Evolutionary conservation across 2,113 vertebrate genomes (phyloP).

Genomic region (Recurvirostra avosetta): DNA sequence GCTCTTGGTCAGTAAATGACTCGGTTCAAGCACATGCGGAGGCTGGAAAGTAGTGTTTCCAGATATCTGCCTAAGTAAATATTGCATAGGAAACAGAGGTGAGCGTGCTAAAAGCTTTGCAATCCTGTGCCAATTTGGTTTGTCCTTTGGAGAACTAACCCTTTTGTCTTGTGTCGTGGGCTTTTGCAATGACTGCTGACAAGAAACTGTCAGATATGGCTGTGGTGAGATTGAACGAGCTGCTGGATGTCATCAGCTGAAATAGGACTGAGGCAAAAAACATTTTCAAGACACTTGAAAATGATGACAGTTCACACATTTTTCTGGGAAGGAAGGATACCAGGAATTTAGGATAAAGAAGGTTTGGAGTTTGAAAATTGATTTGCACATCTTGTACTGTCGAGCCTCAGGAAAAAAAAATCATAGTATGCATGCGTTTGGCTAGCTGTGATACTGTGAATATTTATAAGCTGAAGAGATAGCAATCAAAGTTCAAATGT

Average conservation of each 20-base stretch:
- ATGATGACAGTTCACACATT: neutral
- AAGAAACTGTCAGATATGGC: neutral
- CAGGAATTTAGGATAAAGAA: neutral
- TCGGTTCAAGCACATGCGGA: neutral
- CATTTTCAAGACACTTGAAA: neutral
- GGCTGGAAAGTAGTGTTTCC: neutral
- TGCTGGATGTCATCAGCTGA: neutral
- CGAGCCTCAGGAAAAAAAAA: neutral
- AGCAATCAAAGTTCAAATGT: neutral
- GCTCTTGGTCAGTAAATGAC: neutral
- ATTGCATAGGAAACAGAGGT: neutral
- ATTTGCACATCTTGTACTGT: neutral
- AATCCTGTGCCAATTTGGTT: neutral
- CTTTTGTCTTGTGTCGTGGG: neutral
- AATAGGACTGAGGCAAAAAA: neutral
- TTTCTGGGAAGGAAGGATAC: neutral
- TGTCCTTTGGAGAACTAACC: neutral
- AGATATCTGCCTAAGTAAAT: neutral
- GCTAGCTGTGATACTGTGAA: neutral
- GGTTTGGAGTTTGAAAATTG: neutral
- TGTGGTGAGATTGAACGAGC: neutral
- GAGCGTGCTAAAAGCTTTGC: neutral
- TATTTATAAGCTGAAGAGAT: neutral
- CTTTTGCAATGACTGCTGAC: neutral
- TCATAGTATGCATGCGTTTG: fast-evolving